Base-by-base conservation (phyloP, 2,888 invertebrate genomes). In the Chalcosyrphus nemorum region DNA sequence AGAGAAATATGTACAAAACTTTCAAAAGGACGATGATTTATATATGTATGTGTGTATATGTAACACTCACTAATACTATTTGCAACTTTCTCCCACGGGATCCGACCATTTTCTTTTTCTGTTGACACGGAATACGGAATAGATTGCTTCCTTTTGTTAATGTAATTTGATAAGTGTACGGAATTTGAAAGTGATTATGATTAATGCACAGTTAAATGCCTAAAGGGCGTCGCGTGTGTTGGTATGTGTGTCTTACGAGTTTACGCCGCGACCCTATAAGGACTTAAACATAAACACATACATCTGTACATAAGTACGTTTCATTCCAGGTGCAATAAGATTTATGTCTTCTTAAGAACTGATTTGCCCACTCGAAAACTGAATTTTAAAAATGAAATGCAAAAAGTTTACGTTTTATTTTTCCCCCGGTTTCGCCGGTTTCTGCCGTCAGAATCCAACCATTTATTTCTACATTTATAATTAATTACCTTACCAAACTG, bases 161-260 rank as follows among this genome's bases (percentile, higher is more conserved):
- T 45, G 56, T 45, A 43, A 56, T 66, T 66, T 66, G 56, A 68
- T 66, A 66, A 66, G 54, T 66, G 38, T 41, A 27, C 15, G 13
- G 56, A 68, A 56, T 68, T 68, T 56, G 43, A 45, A 68, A 68
- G 56, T 68, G 56, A 68, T 68, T 68, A 56, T 68, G 68, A 68
- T 68, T 68, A 68, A 68, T 68, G 68, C 29, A 68, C 45, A 15
- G 43, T 45, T 56, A 21, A 68, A 43, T 29, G 45, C 45, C 29
- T 54, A 19, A 15, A 68, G 35, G 56, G 32, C 35, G 54, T 35
- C 24, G 24, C 38, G 35, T 50, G 24, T 19, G 15, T 32, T 13
- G 7, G 21, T 43, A 1, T 6, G 4, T 27, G 5, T 17, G 15
- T 43, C 1, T 17, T 5, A 11, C 4, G 1, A 15, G 7, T 9